Percentiles rank a stretch among this genome's conserved stretches.
These are phyloP conservation scores for Phrynocephalus forsythii DNA, from an alignment of 2,797 vertebrate genomes.

Conservation along the genomic window DNA sequence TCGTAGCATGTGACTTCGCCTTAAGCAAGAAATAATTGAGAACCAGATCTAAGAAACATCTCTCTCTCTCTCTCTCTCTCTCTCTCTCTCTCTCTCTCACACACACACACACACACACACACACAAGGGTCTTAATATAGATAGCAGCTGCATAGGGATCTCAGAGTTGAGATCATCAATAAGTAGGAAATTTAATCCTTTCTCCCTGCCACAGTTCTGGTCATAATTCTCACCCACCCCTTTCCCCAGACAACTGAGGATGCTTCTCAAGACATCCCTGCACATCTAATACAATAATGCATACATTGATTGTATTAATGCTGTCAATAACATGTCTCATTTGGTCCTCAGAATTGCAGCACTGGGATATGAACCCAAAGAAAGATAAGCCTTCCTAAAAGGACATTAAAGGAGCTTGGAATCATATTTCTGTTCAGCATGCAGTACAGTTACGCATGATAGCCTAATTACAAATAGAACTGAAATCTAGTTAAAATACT, in stretches of 20 bases:
- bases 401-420: slow-evolving; percentile 8
- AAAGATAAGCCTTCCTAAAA: neutral
- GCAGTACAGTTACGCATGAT: slow-evolving; percentile 20
- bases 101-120: neutral
- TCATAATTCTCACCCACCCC: neutral
- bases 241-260: too few relatives aligned
- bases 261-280: neutral
- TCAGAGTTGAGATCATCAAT: neutral
- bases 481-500: slow-evolving; percentile 6
- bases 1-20: neutral
- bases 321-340: neutral
- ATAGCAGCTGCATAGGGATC: neutral
- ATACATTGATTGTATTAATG: neutral
- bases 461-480: neutral
- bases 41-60: neutral
- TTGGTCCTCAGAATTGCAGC: neutral
- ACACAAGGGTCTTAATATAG: too few relatives aligned
- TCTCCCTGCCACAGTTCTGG: neutral
- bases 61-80: too few relatives aligned
- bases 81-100: too few relatives aligned
- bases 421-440: slow-evolving; percentile 32
- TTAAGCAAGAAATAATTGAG: neutral
- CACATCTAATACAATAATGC: neutral
- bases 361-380: neutral
- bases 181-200: neutral